Percentiles rank a stretch among this genome's conserved stretches.
Conservation (phyloP, 2,888 invertebrate species). For the Carabus problematicus region DNA sequence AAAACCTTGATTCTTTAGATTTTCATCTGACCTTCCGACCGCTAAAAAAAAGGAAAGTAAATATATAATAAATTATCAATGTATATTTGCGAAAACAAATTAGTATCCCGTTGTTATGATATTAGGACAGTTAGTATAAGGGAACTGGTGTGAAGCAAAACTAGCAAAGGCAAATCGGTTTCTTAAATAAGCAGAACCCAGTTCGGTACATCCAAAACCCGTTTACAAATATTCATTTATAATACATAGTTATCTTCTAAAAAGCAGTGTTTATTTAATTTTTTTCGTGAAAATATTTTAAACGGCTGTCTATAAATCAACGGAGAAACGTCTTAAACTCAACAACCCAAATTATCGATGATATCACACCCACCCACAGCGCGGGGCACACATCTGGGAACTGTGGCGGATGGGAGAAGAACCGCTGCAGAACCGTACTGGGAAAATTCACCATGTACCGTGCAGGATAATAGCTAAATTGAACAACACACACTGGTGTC, state of each 20-base stretch:
- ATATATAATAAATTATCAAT: too few relatives aligned
- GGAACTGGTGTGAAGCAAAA: too few relatives aligned
- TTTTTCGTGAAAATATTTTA: constrained; percentile 39
- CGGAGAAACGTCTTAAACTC: constrained; percentile 34
- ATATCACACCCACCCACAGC: constrained; percentile 42
- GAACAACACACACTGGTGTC: background rate
- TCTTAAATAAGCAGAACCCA: constrained; percentile 11
- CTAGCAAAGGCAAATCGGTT: too few relatives aligned
- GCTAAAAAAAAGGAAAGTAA: too few relatives aligned
- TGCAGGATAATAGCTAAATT: background rate
- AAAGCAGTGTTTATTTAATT: constrained; percentile 26
- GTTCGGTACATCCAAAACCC: constrained; percentile 2
- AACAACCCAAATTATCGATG: constrained; percentile 41
- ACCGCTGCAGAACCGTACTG: constrained; percentile 15
- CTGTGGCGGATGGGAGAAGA: constrained; percentile 17
- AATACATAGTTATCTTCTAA: constrained; percentile 20
- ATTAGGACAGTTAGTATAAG: too few relatives aligned
- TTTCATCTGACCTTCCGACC: too few relatives aligned
- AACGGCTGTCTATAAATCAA: constrained; percentile 40
- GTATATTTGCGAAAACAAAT: too few relatives aligned
- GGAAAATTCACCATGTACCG: background rate
- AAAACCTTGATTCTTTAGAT: too few relatives aligned
- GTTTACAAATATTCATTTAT: constrained; percentile 23
- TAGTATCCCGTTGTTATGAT: too few relatives aligned
- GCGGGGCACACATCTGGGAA: constrained; percentile 39